Conservation (phyloP, 2,797 vertebrate species). For the Hyperoplus lanceolatus region DNA sequence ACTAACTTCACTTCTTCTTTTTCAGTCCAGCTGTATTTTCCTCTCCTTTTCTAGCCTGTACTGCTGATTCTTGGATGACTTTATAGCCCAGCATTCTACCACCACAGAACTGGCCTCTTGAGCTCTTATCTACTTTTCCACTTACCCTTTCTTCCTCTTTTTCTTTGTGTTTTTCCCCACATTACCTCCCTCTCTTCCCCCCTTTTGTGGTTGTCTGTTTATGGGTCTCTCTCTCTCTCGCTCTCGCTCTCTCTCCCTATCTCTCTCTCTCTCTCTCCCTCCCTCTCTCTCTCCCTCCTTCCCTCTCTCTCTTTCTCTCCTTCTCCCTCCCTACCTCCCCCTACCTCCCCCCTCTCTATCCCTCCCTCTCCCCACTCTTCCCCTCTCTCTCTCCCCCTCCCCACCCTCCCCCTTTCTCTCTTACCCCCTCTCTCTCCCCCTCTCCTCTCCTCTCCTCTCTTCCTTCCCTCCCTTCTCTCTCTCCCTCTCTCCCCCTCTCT, state of each 20-base stretch:
- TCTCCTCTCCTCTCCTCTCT: conserved; percentile 29
- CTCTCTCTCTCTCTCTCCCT: conserved; percentile 64
- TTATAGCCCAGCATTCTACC: conserved; percentile 25
- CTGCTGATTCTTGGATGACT: conserved; percentile 55
- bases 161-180: conserved; percentile 39
- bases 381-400: no score
- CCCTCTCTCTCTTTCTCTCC: conserved; percentile 64
- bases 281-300: conserved; percentile 63
- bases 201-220: conserved; percentile 48
- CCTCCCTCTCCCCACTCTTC: no score
- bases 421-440: conserved; percentile 31
- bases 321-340: conserved; percentile 69
- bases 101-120: conserved; percentile 23
- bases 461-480: conserved; percentile 35
- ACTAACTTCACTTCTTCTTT: conserved; percentile 73
- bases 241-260: conserved; percentile 71
- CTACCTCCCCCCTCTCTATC: conserved; percentile 53
- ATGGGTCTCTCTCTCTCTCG: conserved; percentile 53
- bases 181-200: conserved; percentile 34
- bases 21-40: conserved; percentile 58
- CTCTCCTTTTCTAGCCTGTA: conserved; percentile 48
- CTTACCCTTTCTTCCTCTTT: conserved; percentile 53
- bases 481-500: conserved; percentile 40
- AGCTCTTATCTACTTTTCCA: conserved; percentile 52
- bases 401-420: conserved; percentile 34